These are phyloP conservation scores for Keiferia lycopersicella DNA, from an alignment of 2,888 invertebrate species.

Conservation along the genomic window DNA sequence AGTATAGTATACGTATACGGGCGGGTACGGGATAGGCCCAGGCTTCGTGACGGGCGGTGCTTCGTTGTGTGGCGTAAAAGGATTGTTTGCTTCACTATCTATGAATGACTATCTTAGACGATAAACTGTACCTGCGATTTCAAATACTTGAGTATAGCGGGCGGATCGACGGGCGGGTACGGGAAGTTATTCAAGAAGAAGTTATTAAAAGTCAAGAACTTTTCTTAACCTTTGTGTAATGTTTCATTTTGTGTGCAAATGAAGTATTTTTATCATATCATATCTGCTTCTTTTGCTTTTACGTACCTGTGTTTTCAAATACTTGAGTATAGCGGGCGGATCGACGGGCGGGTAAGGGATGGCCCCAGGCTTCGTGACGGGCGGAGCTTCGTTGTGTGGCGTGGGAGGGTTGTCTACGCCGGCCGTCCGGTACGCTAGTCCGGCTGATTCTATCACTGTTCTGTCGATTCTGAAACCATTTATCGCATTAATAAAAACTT, in stretches of 20 bases:
- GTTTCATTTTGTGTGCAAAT: too few relatives aligned
- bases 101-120: too few relatives aligned
- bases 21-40: constrained; percentile 43
- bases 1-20: constrained; percentile 55
- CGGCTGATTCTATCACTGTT: constrained; percentile 70
- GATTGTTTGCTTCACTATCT: constrained; percentile 39
- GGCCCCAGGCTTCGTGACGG: constrained; percentile 45
- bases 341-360: constrained; percentile 67
- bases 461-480: constrained; percentile 59
- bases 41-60: constrained; percentile 44
- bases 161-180: constrained; percentile 69
- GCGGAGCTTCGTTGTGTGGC: constrained; percentile 43
- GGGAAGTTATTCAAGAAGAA: too few relatives aligned
- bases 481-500: too few relatives aligned
- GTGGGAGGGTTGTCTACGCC: constrained; percentile 55
- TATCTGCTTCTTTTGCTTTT: too few relatives aligned
- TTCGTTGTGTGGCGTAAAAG: constrained; percentile 40
- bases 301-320: constrained; percentile 69
- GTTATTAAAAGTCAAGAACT: too few relatives aligned
- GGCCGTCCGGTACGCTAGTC: constrained; percentile 67
- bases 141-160: constrained; percentile 68
- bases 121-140: constrained; percentile 63
- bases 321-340: constrained; percentile 69
- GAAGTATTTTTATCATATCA: too few relatives aligned
- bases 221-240: too few relatives aligned